Conservation (phyloP, 2,888 invertebrate species). For the Drosophila austrosaltans region DNA sequence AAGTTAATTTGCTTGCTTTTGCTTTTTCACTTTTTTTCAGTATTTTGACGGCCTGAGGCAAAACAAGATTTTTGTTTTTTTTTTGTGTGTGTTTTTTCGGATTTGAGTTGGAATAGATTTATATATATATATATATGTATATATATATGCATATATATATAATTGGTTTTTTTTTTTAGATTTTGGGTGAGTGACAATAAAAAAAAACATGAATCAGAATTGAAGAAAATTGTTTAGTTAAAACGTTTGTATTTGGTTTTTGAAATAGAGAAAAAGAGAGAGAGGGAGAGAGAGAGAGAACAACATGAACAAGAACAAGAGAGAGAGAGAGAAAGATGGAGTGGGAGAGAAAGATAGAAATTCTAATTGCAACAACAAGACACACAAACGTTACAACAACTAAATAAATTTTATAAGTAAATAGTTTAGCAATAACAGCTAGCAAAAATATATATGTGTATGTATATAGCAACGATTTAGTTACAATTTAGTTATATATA, state of each 20-base stretch:
- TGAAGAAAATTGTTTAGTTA: constrained; percentile 61
- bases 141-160: neutral
- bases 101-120: constrained; percentile 54
- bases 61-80: constrained; percentile 36
- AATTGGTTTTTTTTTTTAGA: constrained; percentile 31
- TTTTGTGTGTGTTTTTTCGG: constrained; percentile 62
- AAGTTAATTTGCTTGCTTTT: constrained; percentile 74
- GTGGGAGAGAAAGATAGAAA: constrained; percentile 12
- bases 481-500: neutral
- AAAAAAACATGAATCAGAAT: constrained; percentile 74
- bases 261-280: constrained; percentile 22
- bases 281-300: constrained; percentile 24
- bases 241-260: constrained; percentile 49
- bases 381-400: constrained; percentile 48
- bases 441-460: constrained; percentile 11
- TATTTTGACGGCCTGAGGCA: constrained; percentile 78
- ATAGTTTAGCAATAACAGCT: constrained; percentile 19
- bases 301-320: constrained; percentile 9
- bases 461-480: constrained; percentile 8
- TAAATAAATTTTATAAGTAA: constrained; percentile 18
- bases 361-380: constrained; percentile 50
- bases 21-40: constrained; percentile 53
- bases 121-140: constrained; percentile 3
- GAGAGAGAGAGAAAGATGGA: constrained; percentile 20
- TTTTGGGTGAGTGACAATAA: constrained; percentile 71